Base-by-base conservation (phyloP, 2,888 invertebrate species). In the Caenorhabditis sp. region DNA sequence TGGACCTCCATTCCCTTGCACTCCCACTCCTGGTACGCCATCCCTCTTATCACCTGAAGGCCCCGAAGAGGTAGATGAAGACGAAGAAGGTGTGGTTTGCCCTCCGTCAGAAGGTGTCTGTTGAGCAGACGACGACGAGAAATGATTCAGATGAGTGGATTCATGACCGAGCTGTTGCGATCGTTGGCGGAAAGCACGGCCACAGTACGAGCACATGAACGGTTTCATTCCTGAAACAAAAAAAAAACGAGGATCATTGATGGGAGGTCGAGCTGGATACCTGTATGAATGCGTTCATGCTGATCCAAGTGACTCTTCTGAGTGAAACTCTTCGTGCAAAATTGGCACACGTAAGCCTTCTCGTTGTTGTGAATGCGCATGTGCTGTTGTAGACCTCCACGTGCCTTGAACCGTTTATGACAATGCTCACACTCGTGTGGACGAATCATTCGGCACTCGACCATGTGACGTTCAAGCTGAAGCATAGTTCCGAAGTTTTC, bases 271-370 rank as follows among this genome's bases (percentile, higher is more conserved):
- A n/a, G 14, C 16, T 16, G 66, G 82, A 51, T 6, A 87, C 91
- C 91, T 12, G 91, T 90, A 80, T 91, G 91, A 73, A 91, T 91
- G 28, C 91, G 64, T 56, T 91, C 90, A 58, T 92, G 92, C 75
- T 92, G 92, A 81, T 92, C 91, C 58, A 92, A 80, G 79, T 92
- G 92, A 35, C 89, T 90, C 82, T 91, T 92, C 82, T 92, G 92
- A 0, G 89, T 92, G 86, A 92, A 92, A n/a, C 88, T 69, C 70
- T 92, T 92, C 22, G 85, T 61, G 64, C 92, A 92, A 82, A 85
- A 91, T 31, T 84, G 82, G 74, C 90, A 90, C 14, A 69, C 66
- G 66, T 91, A 92, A 16, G 90, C 89, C 44, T 89, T 85, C 19
- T 91, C 90, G 76, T 90, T 90, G 59, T 84, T 82, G 81, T 92